phyloP scores from a whole-genome alignment of 2,888 invertebrate species.

The Xanthorhoe spadicearia region DNA sequence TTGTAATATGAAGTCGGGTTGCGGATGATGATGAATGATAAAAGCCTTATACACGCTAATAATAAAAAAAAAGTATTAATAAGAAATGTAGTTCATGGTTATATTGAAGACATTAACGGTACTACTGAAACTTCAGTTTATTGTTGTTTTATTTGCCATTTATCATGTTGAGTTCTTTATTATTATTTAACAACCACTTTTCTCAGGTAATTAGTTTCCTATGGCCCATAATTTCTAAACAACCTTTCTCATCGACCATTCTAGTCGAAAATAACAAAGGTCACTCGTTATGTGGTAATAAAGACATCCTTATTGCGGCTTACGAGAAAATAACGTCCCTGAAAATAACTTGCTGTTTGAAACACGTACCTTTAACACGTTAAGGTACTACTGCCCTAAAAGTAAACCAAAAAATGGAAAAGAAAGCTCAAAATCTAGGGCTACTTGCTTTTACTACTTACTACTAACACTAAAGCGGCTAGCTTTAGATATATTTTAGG shows the following conservation, averaged over 20 bases:
- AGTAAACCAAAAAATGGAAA: neutral
- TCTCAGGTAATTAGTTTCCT: conserved; percentile 24
- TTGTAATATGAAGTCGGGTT: too few species aligned
- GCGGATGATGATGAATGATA: too few species aligned
- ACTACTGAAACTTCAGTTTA: neutral
- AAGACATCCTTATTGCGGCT: too few species aligned
- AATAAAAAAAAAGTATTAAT: too few species aligned
- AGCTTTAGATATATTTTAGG: too few species aligned
- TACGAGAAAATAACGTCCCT: conserved; percentile 37
- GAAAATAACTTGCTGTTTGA: conserved; percentile 32
- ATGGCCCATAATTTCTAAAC: conserved; percentile 27
- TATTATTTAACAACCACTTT: conserved; percentile 30
- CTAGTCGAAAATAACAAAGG: conserved; percentile 27
- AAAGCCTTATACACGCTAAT: too few species aligned
- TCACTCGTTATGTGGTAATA: conserved; percentile 39
- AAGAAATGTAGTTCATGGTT: too few species aligned
- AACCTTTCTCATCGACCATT: conserved; percentile 31
- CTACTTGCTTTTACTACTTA: too few species aligned
- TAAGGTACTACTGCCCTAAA: neutral
- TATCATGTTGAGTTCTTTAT: conserved; percentile 18
- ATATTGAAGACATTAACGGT: neutral
- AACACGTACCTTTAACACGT: conserved; percentile 14
- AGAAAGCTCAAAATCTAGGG: too few species aligned
- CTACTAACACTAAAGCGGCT: too few species aligned
- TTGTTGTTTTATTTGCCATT: conserved; percentile 8